A percentile compares a stretch with the other conserved stretches of the same genome.
Evolutionary conservation across 2,888 invertebrate genomes (phyloP).

Genomic region (Rhimphoctona megacephalus): DNA sequence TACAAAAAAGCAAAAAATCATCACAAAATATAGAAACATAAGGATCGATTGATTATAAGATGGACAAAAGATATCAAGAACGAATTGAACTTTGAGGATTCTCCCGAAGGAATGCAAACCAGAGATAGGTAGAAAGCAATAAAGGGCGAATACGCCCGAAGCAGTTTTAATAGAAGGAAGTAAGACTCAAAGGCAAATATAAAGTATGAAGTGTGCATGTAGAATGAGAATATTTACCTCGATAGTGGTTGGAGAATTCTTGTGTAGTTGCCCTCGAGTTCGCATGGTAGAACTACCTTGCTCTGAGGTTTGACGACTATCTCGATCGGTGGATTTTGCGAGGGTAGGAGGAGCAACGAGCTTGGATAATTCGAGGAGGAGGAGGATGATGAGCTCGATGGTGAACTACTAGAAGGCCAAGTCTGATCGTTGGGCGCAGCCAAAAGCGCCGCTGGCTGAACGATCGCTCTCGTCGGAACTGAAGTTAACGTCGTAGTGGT

Average conservation of each 20-base stretch:
- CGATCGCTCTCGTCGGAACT: conserved; percentile 77
- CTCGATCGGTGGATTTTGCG: conserved; percentile 78
- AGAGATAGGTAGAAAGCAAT: conserved; percentile 17
- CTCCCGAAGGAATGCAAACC: not conserved
- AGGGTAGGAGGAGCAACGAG: conserved; percentile 66
- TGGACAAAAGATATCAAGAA: not conserved
- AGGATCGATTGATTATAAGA: not conserved
- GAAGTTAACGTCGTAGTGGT: conserved; percentile 74
- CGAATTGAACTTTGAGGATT: not conserved
- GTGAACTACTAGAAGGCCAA: conserved; percentile 78
- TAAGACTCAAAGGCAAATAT: conserved; percentile 32
- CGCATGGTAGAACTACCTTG: conserved; percentile 83
- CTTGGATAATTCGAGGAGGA: conserved; percentile 69
- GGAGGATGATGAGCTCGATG: conserved; percentile 75
- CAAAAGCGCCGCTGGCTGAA: conserved; percentile 81
- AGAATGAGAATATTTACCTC: conserved; percentile 75
- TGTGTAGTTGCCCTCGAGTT: conserved; percentile 82
- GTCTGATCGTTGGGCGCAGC: conserved; percentile 81
- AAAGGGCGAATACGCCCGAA: conserved; percentile 12
- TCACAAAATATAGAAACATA: not conserved
- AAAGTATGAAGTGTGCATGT: conserved; percentile 35
- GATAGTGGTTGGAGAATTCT: conserved; percentile 79
- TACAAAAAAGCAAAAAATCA: not conserved
- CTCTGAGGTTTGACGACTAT: conserved; percentile 82
- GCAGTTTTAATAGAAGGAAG: conserved; percentile 4